Evolutionary conservation across 2,113 vertebrate species (phyloP).

Genomic region (Martes martes): DNA sequence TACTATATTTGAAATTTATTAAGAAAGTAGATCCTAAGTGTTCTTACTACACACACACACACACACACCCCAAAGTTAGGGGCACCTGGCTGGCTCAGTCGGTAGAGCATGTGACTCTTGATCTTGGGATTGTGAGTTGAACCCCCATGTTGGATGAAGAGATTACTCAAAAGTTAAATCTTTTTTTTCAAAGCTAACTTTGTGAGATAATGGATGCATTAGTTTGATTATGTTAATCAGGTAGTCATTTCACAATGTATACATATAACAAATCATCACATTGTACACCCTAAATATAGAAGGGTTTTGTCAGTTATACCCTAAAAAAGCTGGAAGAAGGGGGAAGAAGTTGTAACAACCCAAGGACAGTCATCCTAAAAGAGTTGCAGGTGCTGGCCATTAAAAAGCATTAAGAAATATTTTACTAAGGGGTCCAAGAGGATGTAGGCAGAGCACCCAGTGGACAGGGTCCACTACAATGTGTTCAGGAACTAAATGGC

Average conservation of each 20-base stretch:
- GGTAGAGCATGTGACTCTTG: neutral
- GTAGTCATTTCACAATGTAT: neutral
- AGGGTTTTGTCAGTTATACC: neutral
- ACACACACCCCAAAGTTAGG: neutral
- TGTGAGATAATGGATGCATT: neutral
- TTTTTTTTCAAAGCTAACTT: neutral
- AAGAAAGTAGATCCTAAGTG: neutral
- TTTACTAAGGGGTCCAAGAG: neutral
- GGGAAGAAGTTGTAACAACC: neutral
- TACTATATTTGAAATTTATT: neutral
- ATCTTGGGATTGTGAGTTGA: neutral
- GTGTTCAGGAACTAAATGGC: neutral
- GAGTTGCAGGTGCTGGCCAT: neutral
- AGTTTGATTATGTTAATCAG: neutral
- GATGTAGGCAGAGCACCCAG: too few species aligned
- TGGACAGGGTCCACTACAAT: neutral
- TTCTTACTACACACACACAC: neutral
- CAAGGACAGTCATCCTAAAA: neutral
- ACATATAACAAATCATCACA: neutral
- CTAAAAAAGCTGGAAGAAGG: neutral
- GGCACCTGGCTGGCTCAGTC: neutral
- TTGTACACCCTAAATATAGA: neutral
- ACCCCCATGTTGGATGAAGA: neutral
- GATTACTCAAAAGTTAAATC: neutral
- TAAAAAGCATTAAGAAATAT: neutral